Conservation (phyloP, 1,140 invertebrate genomes). For the Telenomus remus region DNA sequence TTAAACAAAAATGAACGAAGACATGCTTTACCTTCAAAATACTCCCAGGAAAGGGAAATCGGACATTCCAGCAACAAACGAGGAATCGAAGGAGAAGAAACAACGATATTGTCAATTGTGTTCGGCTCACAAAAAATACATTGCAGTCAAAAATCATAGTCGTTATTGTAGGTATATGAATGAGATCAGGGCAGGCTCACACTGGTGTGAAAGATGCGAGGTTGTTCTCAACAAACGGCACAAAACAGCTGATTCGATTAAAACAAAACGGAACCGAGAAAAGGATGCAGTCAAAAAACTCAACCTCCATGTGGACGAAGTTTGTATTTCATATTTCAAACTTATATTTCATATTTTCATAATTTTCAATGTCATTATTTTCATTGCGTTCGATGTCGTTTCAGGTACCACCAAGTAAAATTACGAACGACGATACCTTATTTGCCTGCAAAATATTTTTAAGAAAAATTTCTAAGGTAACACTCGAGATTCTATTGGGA, state of each 20-base stretch:
- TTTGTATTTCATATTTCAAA: background rate
- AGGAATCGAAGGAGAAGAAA: background rate
- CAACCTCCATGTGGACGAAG: background rate
- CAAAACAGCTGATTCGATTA: background rate
- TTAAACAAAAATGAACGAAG: no score
- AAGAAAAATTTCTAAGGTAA: background rate
- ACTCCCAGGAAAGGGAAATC: background rate
- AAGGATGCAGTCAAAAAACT: background rate
- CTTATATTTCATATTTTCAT: background rate
- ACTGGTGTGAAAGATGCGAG: background rate
- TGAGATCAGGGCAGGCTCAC: background rate
- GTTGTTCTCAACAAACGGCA: background rate
- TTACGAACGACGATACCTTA: background rate
- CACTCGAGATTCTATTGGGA: no score
- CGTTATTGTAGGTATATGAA: slow-evolving; percentile 1
- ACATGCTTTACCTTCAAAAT: background rate
- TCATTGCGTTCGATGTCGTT: no score
- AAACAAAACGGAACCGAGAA: background rate
- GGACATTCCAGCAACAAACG: background rate
- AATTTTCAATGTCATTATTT: background rate
- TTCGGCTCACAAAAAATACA: background rate
- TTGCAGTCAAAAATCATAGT: background rate
- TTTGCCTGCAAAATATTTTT: background rate
- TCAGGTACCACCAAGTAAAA: background rate
- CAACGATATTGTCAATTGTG: slow-evolving; percentile 1